These are phyloP conservation scores for Melinopterus prodromus DNA, from an alignment of 2,888 invertebrate genomes.

Conservation along the genomic window DNA sequence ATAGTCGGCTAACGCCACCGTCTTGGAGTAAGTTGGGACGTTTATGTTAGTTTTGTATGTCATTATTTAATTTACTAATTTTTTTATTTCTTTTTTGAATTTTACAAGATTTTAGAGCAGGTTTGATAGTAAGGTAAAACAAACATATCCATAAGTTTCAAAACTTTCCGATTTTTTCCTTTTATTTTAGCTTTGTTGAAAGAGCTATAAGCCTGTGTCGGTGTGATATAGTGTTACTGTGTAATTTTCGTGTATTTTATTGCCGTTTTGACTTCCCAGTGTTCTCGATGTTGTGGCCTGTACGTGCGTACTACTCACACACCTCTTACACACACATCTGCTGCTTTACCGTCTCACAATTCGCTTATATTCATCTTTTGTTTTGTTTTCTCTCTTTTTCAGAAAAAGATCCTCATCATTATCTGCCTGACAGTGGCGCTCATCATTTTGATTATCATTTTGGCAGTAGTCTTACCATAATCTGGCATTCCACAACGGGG, in stretches of 20 bases:
- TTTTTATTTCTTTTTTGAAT: too few relatives aligned
- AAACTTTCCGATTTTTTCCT: not conserved
- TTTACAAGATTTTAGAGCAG: too few relatives aligned
- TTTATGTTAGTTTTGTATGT: too few relatives aligned
- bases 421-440: conserved; percentile 82
- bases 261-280: too few relatives aligned
- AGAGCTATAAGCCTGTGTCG: conserved; percentile 7
- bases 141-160: too few relatives aligned
- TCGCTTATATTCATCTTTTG: conserved; percentile 61
- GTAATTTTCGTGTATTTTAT: conserved; percentile 26
- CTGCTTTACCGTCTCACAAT: conserved; percentile 27
- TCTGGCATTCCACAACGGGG: not conserved
- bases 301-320: too few relatives aligned
- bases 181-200: not conserved
- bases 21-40: too few relatives aligned
- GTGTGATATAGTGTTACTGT: not conserved
- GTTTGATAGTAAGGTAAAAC: too few relatives aligned
- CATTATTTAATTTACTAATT: too few relatives aligned
- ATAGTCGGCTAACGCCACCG: too few relatives aligned
- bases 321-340: not conserved
- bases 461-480: conserved; percentile 57
- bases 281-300: too few relatives aligned
- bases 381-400: conserved; percentile 70
- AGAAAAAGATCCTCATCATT: conserved; percentile 90
- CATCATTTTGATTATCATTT: conserved; percentile 79